phyloP scores from a whole-genome alignment of 2,888 invertebrate species.

The Ormia ochracea region DNA sequence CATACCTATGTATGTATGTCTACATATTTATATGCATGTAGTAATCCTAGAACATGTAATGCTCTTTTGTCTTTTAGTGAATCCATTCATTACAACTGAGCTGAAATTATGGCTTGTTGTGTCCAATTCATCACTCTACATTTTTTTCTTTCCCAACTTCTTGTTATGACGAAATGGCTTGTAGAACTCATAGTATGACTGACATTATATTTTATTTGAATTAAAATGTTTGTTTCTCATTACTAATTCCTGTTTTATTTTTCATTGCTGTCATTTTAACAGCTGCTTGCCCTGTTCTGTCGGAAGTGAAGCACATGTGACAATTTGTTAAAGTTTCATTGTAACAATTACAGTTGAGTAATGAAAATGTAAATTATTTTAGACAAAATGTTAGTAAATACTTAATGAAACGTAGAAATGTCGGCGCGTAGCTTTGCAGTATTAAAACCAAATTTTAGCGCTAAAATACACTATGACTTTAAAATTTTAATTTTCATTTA shows the following conservation, averaged over 20 bases:
- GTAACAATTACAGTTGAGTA: conserved; percentile 9
- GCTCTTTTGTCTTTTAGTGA: not conserved
- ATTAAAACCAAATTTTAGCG: no score
- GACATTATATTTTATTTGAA: not conserved
- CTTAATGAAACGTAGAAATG: not conserved
- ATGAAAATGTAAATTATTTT: not conserved
- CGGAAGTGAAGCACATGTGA: conserved; percentile 34
- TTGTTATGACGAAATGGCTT: not conserved
- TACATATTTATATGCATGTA: no score
- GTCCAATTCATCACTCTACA: conserved; percentile 53
- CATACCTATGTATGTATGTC: no score
- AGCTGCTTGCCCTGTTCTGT: conserved; percentile 30
- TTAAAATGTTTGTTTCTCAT: conserved; percentile 12
- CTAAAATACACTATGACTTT: no score
- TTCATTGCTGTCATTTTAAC: conserved; percentile 38
- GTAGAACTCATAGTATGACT: not conserved
- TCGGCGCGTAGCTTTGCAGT: no score
- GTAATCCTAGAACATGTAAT: no score
- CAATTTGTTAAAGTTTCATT: conserved; percentile 29
- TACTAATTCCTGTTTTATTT: conserved; percentile 33
- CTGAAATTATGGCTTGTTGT: conserved; percentile 36
- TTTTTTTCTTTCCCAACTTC: not conserved
- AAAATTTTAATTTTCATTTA: no score
- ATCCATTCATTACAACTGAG: conserved; percentile 28
- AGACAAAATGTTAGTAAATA: not conserved